Evolutionary conservation across 2,888 invertebrate species (phyloP).

Genomic region (Ophraella communa): DNA sequence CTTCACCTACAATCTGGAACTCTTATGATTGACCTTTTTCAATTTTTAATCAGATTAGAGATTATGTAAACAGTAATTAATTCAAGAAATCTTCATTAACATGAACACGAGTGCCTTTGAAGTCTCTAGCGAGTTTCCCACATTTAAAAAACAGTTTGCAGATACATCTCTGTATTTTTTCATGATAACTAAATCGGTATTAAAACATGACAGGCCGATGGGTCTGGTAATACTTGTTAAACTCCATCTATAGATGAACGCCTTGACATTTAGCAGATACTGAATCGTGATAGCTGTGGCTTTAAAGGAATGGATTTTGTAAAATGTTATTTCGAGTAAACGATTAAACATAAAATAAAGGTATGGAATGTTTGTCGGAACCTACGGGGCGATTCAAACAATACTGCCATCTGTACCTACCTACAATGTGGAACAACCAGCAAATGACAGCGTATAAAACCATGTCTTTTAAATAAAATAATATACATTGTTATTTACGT

Average conservation of each 20-base stretch:
- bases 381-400: neutral
- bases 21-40: no score
- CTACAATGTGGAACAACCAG: no score
- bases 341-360: constrained; percentile 7
- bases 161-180: neutral
- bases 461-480: no score
- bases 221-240: constrained; percentile 40
- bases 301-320: constrained; percentile 44
- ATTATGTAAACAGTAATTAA: no score
- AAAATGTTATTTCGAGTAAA: constrained; percentile 17
- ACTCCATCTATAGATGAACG: constrained; percentile 47
- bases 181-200: constrained; percentile 15
- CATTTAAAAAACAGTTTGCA: neutral
- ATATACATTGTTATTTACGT: no score
- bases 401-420: no score
- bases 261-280: constrained; percentile 54
- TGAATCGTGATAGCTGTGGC: constrained; percentile 44
- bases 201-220: constrained; percentile 16
- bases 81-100: no score
- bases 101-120: no score
- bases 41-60: no score
- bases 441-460: no score
- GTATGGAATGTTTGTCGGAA: neutral
- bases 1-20: no score
- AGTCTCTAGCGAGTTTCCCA: neutral